Evolutionary conservation across 2,113 vertebrate species (phyloP), one percentile per base, ranked within the genome.

Genomic region (Nibea albiflora): DNA sequence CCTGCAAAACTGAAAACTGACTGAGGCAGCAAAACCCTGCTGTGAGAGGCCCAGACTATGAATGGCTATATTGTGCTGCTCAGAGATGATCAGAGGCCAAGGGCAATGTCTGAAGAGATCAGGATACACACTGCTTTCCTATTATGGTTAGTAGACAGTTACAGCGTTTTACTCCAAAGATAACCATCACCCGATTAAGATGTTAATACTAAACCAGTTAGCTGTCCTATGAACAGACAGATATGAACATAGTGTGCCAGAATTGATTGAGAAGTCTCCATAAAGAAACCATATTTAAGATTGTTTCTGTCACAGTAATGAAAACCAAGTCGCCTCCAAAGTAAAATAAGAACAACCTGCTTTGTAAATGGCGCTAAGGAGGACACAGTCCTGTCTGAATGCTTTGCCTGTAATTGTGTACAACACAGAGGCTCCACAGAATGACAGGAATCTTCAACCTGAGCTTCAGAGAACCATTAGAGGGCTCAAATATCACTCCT

Each of bases 381-480:
- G 3, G 4, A 49, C 2, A 65, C 5, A 39, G 17, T 53, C 60
- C 20, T 73, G 28, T 31, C 22, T 1, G 53, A 74, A 68, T 67
- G 6, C 49, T 49, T 77, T 28, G 52, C 12, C 3, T 68, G 78
- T 42, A 39, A 67, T 52, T 44, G 22, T 70, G 1, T 16, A 49
- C 57, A 28, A 70, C 22, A 86, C 31, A 83, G 46, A 76, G 62
- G 50, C 62, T 26, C 26, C 62, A 80, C 57, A 71, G 72, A 80
- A 89, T 86, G 81, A 68, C 31, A 89, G 77, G 77, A 92, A 93
- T 92, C 79, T 92, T 53, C 64, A 67, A 89, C 85, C 46, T 79
- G 74, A 72, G 66, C 62, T 83, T 83, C 22, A 82, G 75, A 81
- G 46, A 22, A 80, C 68, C 80, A 88, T 77, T 76, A 64, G n/a